Evolutionary conservation across 1,140 invertebrate genomes (phyloP), one percentile per base, ranked within the genome.

Genomic region (Brachionus manjavacas): DNA sequence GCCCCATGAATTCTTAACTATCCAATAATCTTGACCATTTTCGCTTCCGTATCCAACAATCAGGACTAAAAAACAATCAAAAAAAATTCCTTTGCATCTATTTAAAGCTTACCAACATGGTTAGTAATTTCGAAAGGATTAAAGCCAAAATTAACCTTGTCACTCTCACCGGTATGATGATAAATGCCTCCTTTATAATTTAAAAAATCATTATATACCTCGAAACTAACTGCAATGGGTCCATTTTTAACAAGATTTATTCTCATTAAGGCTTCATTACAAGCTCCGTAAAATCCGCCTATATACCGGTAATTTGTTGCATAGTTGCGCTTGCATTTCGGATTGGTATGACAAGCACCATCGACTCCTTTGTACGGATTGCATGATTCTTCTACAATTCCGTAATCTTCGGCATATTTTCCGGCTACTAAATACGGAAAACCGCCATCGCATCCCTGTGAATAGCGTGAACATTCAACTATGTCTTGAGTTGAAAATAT

Each of bases 371-470:
- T 88, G 85, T 92, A 92, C 4, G 90, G 90, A 86, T 90, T 89
- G 84, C 90, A 91, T 12, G 87, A 81, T 84, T 92, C 91, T 3
- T 87, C 85, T 7, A 91, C 89, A 4, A 91, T 85, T 20, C 91
- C 91, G 87, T 89, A 91, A 85, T 92, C 91, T 86, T 91, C 88
- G 3, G 88, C 88, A 86, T 89, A 90, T 83, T 89, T 89, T 23
- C 91, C 91, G 72, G 88, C 91, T 85, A 92, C 89, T 52, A 92
- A 88, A 85, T 91, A 92, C 2, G 91, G 89, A 85, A 91, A 92
- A 2, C 91, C 91, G n/a, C 91, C 91, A 1, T 87, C 87, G 86
- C 91, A 92, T 4, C 91, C 88, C 87, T 84, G 28, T 80, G 83
- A 79, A 85, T 91, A 91, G 85, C 87, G 84, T 46, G 89, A 89